Base-by-base conservation (phyloP, 2,797 vertebrate genomes). In the Urosaurus nigricauda region DNA sequence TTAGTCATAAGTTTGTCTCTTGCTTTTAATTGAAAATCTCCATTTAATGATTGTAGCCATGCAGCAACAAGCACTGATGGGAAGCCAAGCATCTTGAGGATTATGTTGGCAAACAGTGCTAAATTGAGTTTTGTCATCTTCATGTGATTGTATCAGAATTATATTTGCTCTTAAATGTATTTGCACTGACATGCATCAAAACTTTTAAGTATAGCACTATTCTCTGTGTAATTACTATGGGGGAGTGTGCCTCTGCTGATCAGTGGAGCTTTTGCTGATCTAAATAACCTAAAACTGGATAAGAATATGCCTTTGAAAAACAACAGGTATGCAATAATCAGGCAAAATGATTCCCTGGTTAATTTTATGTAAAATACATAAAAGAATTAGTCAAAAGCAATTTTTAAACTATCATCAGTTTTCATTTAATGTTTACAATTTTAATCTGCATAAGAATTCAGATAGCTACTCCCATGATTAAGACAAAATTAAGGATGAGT, bases 191-290 rank as follows among this genome's bases (percentile, higher is more conserved):
- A 90, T 89, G 90, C 83, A 87, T 93, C 90, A 63, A 89, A 94
- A 92, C 90, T 86, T 68, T 94, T 91, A 90, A 93, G 68, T 43
- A 68, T 24, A 56, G 71, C 56, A 88, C 40, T 93, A 88, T 90
- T 91, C 82, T 91, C 91, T 84, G 37, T 60, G 85, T 85, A 91
- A 93, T 91, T 94, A 94, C 91, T 93, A 88, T 84, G 90, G 77
- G 80, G 78, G 73, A 17, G 56, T 81, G 77, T 79, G 60, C 88
- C 88, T 0, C 84, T 63, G 89, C 88, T 92, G 90, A 93, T 63
- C 87, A 88, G 71, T 74, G 14, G 40, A 94, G 92, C 60, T 87
- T 91, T 85, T 81, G 79, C 82, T 83, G 85, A 93, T 92, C 87
- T 89, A n/a, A 93, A 90, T 65, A 83, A 51, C 80, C 86, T 89